Conservation (phyloP, 2,797 vertebrate species). For the Scyliorhinus canicula region DNA sequence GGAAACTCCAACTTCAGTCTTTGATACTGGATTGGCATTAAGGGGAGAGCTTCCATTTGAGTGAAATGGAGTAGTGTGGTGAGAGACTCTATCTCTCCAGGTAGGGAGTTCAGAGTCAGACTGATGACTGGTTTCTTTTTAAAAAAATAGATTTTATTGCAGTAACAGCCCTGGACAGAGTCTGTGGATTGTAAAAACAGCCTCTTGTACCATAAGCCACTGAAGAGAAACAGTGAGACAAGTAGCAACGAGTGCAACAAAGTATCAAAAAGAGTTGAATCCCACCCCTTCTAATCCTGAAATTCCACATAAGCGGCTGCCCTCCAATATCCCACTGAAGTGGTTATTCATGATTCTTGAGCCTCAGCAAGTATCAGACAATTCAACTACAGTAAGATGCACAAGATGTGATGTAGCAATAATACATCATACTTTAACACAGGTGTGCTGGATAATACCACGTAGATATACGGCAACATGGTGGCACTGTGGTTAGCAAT, state of each 20-base stretch:
- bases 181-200: not conserved
- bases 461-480: too few species aligned
- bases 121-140: not conserved
- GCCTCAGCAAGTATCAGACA: not conserved
- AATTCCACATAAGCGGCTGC: not conserved
- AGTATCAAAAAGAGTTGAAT: not conserved
- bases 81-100: not conserved
- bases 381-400: not conserved
- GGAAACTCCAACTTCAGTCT: not conserved
- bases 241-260: not conserved
- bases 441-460: not conserved
- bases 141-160: not conserved
- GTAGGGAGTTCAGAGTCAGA: not conserved
- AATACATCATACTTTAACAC: not conserved
- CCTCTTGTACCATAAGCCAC: not conserved
- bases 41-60: too few species aligned
- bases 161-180: too few species aligned
- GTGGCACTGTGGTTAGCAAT: too few species aligned
- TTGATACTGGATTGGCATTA: not conserved
- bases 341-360: not conserved
- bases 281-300: not conserved
- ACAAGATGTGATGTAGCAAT: not conserved
- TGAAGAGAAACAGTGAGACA: not conserved
- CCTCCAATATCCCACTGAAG: not conserved
- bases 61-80: not conserved